phyloP scores from a whole-genome alignment of 2,888 invertebrate species.

The Agrotis ipsilon region DNA sequence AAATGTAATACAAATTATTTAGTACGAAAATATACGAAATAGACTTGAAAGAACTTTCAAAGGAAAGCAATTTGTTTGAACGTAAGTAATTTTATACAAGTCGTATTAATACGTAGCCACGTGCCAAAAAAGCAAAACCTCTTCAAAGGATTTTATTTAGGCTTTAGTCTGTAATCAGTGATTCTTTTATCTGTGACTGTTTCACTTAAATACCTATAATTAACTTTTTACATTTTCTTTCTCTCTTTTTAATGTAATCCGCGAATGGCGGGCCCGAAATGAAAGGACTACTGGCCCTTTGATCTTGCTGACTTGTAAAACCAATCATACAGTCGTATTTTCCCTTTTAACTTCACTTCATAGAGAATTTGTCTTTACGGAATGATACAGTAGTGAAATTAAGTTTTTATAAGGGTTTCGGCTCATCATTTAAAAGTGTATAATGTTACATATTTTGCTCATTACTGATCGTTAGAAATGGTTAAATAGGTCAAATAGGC shows the following conservation, averaged over 20 bases:
- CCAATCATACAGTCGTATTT: slow-evolving; percentile 77
- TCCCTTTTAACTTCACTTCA: slow-evolving; percentile 74
- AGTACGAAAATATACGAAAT: slow-evolving; percentile 23
- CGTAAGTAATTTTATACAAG: slow-evolving; percentile 60
- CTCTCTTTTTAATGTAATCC: slow-evolving; percentile 76
- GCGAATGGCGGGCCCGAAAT: slow-evolving; percentile 73
- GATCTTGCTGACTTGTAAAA: slow-evolving; percentile 78
- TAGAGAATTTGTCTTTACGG: slow-evolving; percentile 64
- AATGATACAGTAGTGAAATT: slow-evolving; percentile 57
- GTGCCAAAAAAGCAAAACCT: slow-evolving; percentile 60
- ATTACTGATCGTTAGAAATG: background rate
- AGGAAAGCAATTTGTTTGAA: slow-evolving; percentile 60
- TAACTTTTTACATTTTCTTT: slow-evolving; percentile 73
- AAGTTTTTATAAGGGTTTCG: slow-evolving; percentile 14
- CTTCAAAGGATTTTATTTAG: slow-evolving; percentile 65
- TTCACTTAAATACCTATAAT: slow-evolving; percentile 72
- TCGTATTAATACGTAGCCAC: slow-evolving; percentile 54
- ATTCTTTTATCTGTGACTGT: slow-evolving; percentile 69
- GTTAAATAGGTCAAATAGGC: no score
- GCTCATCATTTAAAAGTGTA: background rate
- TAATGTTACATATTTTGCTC: background rate
- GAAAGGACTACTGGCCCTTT: slow-evolving; percentile 76
- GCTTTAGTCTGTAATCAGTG: slow-evolving; percentile 62
- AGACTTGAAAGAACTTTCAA: slow-evolving; percentile 43
- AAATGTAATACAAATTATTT: slow-evolving; percentile 14